phyloP scores from a whole-genome alignment of 2,888 invertebrate genomes.

The Villa cingulata region DNA sequence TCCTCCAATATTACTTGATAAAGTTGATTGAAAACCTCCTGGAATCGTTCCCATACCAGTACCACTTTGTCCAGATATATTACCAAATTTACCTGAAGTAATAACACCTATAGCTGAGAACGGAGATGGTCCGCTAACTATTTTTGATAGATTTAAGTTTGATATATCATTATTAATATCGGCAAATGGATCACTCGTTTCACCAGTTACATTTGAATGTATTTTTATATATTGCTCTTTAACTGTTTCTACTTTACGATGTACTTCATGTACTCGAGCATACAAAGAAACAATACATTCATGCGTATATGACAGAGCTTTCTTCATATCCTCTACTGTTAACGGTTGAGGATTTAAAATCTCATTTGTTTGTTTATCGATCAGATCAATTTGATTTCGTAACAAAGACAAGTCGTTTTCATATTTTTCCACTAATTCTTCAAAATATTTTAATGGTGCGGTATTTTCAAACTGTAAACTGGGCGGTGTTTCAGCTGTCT shows the following conservation, averaged over 20 bases:
- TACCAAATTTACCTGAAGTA: neutral
- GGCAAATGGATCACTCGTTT: slow-evolving; percentile 64
- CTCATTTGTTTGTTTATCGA: slow-evolving; percentile 57
- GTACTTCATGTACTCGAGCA: slow-evolving; percentile 71
- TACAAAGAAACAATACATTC: slow-evolving; percentile 77
- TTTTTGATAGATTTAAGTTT: slow-evolving; percentile 26
- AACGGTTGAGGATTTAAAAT: slow-evolving; percentile 48
- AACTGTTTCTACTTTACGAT: slow-evolving; percentile 59
- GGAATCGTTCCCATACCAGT: neutral
- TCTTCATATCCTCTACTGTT: slow-evolving; percentile 60
- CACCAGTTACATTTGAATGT: slow-evolving; percentile 55
- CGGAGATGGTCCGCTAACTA: slow-evolving; percentile 49
- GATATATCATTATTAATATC: slow-evolving; percentile 26
- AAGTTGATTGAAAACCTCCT: too few relatives aligned
- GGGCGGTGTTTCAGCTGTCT: slow-evolving; percentile 61
- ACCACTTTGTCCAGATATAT: too few relatives aligned
- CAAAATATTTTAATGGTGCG: slow-evolving; percentile 56
- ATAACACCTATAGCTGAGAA: slow-evolving; percentile 32
- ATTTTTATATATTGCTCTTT: slow-evolving; percentile 76
- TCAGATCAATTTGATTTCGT: slow-evolving; percentile 55
- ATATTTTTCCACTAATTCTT: slow-evolving; percentile 52
- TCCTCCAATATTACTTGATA: neutral
- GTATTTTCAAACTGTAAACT: slow-evolving; percentile 64
- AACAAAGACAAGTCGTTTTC: slow-evolving; percentile 55
- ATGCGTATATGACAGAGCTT: slow-evolving; percentile 68